Evolutionary conservation across 2,113 vertebrate species (phyloP), one percentile per base, ranked within the genome.

Genomic region (Apistogramma diplotaenia): DNA sequence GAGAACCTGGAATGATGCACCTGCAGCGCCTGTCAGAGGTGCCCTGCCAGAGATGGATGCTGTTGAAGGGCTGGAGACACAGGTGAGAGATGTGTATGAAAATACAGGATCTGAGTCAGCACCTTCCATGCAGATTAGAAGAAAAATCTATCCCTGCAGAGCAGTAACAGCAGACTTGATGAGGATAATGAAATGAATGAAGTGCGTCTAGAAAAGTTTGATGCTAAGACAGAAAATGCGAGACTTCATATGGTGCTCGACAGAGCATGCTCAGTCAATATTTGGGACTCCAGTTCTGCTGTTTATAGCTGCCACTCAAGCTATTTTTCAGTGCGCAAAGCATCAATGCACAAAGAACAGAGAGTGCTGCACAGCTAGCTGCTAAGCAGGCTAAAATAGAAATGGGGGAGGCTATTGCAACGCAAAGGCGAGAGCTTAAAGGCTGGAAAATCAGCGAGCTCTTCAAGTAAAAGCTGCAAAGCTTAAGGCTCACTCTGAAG

Each of bases 371-470:
- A 37, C 65, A 84, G 29, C n/a, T 84, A 1, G 74, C 87, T 40
- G 76, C 75, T 72, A 84, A 89, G 27, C 6, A 73, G 13, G 80
- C 74, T 9, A 75, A 85, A 76, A 83, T 85, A 0, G 1, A 87
- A 2, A 87, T 81, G 79, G 82, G 89, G 4, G 74, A 75, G 9
- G 81, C 51, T 13, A 87, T 83, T 23, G 65, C 49, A 60, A 10
- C 57, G 29, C 85, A 89, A 71, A 67, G 51, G 8, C 72, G 61
- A 80, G 29, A 91, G 57, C 87, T 87, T 43, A 89, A 85, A 74
- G 49, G 77, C 21, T 89, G 6, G 78, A 89, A 80, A 79, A 75
- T 59, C 55, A 86, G 11, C 76, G 73, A 70, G 86, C 83, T 78
- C 43, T 88, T 15, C 18, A 87, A 25, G 60, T 86, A 29, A 53